Evolutionary conservation across 2,113 vertebrate species (phyloP), one percentile per base, ranked within the genome.

Genomic region (Edolisoma coerulescens): DNA sequence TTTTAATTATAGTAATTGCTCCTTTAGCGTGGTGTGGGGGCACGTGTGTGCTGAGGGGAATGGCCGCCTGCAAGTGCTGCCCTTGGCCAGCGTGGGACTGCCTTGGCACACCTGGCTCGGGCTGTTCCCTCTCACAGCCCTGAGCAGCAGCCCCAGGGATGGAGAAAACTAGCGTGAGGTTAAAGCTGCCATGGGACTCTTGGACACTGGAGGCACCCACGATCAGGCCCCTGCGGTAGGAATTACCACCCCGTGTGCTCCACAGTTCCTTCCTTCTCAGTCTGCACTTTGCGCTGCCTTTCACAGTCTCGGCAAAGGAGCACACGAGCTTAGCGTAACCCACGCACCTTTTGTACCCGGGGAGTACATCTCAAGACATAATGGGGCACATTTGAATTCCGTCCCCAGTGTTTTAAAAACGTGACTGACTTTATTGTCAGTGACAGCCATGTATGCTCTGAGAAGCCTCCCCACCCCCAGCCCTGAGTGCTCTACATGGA

Each of bases 401-500:
- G 50, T 96, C 81, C 84, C 77, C 81, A 53, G 74, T 91, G 71
- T 57, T 89, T 95, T 92, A 92, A 75, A 95, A 96, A 96, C 53
- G 89, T 92, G 95, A 95, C 95, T 97, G 89, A 92, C 78, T 85
- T 88, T 84, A 65, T 33, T 87, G 84, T 95, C 90, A 78, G 59
- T 81, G 90, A 87, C 78, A 94, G 65, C 92, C 52, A 3, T 39
- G 75, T 82, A n/a, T n/a, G 61, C 47, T 56, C 69, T 83, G 60
- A 95, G 87, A 95, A 91, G 13, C 78, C 56, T 92, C 56, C 83
- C 87, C 86, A n/a, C 85, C 94, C 76, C 83, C 88, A 50, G 70
- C 74, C 37, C 49, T 1, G 1, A 77, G 87, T 52, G 27, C 63
- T 75, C 49, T n/a, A 3, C 30, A 1, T 50, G 21, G 4, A 84